phyloP scores from a whole-genome alignment of 2,888 invertebrate genomes.

The Dicyrtomina minuta region DNA sequence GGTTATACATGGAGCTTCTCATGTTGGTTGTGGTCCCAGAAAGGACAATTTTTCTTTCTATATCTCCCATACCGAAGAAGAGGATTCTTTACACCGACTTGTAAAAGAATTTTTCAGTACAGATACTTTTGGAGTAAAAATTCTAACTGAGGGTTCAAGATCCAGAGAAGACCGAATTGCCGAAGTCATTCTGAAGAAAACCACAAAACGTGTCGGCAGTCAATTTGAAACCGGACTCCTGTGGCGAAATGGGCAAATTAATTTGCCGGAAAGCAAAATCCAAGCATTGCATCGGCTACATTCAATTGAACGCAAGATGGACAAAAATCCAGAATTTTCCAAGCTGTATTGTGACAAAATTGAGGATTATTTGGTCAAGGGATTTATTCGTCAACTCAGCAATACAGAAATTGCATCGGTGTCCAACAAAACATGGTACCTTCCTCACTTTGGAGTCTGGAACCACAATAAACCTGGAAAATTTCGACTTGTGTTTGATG shows the following conservation, averaged over 20 bases:
- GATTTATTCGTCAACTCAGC: constrained; percentile 14
- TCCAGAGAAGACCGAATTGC: background rate
- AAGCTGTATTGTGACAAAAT: constrained; percentile 25
- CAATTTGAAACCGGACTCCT: constrained; percentile 30
- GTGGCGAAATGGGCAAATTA: constrained; percentile 4
- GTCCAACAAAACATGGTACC: background rate
- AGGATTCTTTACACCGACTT: background rate
- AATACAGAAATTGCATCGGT: background rate
- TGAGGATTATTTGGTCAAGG: constrained; percentile 9
- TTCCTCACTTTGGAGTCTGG: constrained; percentile 23
- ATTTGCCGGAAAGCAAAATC: constrained; percentile 13
- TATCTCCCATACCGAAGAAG: background rate
- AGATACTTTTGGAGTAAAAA: background rate
- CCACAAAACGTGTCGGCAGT: constrained; percentile 12
- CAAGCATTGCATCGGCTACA: constrained; percentile 1
- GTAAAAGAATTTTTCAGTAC: constrained; percentile 4
- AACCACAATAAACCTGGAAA: constrained; percentile 41
- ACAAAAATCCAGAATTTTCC: constrained; percentile 1
- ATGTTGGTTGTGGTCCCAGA: background rate
- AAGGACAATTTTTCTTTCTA: background rate
- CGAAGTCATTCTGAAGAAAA: background rate
- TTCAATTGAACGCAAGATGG: constrained; percentile 25
- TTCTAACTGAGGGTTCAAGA: too few species aligned
- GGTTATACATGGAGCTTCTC: background rate
- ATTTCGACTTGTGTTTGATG: constrained; percentile 38